A percentile compares a stretch with the other conserved stretches of the same genome.
phyloP scores from a whole-genome alignment of 2,797 vertebrate genomes.

The Catostomus latipinnis region DNA sequence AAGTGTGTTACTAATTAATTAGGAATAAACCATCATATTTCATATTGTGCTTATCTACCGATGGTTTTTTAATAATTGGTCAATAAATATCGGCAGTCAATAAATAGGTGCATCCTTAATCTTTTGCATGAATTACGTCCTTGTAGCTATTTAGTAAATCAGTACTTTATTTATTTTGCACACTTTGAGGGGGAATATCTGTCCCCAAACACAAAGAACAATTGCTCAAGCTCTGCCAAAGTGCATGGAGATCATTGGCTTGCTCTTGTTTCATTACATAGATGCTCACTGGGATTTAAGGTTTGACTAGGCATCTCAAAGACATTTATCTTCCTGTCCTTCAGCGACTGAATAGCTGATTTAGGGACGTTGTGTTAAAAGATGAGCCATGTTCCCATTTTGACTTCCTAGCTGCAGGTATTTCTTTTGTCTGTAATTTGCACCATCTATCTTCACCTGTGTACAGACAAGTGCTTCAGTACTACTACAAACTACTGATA shows the following conservation, averaged over 20 bases:
- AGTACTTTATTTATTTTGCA: not conserved
- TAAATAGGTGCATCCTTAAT: too few species aligned
- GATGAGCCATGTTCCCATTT: not conserved
- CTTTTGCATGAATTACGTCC: too few species aligned
- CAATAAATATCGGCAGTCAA: too few species aligned
- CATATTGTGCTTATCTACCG: too few species aligned
- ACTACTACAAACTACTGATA: not conserved
- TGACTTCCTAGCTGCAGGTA: conserved; percentile 12
- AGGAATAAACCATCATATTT: too few species aligned
- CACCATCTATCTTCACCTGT: conserved; percentile 21
- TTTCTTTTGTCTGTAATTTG: conserved; percentile 26
- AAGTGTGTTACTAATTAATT: too few species aligned
- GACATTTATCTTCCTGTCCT: conserved; percentile 22
- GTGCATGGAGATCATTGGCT: not conserved
- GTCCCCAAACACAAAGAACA: not conserved
- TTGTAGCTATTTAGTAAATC: too few species aligned
- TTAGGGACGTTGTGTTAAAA: not conserved
- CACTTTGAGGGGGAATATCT: not conserved
- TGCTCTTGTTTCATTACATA: not conserved
- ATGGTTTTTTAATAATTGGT: too few species aligned
- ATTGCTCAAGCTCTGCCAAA: not conserved
- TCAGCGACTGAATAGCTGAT: not conserved
- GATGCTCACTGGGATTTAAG: not conserved
- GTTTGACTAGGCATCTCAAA: not conserved
- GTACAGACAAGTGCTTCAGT: conserved; percentile 7